These are phyloP conservation scores for Bos javanicus DNA, from an alignment of 2,113 vertebrate species.

Conservation along the genomic window DNA sequence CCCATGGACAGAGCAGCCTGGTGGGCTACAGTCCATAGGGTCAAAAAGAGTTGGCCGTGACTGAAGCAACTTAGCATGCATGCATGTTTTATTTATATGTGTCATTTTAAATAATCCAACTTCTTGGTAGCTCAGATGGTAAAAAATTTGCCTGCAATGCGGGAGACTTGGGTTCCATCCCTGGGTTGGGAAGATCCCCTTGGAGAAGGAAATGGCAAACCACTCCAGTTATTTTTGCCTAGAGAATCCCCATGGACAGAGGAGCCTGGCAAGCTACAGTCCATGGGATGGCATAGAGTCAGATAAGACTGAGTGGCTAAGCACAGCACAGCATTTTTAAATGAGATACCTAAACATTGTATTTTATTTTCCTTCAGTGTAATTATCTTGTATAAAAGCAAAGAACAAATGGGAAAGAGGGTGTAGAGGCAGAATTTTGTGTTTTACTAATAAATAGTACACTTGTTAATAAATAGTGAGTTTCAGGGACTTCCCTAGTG, in stretches of 20 bases:
- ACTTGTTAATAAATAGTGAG: background rate
- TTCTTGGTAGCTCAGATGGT: background rate
- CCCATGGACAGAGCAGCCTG: background rate
- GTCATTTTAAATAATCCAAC: background rate
- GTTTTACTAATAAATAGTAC: background rate
- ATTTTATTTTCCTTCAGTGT: background rate
- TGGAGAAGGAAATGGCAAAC: background rate
- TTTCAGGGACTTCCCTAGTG: background rate
- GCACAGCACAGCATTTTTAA: background rate
- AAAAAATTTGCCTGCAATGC: background rate
- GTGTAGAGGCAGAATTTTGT: background rate
- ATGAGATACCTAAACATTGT: background rate
- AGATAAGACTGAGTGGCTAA: background rate
- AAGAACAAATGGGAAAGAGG: background rate
- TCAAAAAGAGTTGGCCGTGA: background rate
- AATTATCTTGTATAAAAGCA: background rate
- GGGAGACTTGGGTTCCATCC: background rate
- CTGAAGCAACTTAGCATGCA: background rate
- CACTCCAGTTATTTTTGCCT: background rate
- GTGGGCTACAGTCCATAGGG: background rate
- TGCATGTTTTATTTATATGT: background rate
- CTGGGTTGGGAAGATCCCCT: background rate
- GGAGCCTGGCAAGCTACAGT: background rate
- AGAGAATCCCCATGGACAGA: background rate
- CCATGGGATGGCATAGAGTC: background rate